phyloP scores from a whole-genome alignment of 1,140 invertebrate species.

The Drosophila navojoa region DNA sequence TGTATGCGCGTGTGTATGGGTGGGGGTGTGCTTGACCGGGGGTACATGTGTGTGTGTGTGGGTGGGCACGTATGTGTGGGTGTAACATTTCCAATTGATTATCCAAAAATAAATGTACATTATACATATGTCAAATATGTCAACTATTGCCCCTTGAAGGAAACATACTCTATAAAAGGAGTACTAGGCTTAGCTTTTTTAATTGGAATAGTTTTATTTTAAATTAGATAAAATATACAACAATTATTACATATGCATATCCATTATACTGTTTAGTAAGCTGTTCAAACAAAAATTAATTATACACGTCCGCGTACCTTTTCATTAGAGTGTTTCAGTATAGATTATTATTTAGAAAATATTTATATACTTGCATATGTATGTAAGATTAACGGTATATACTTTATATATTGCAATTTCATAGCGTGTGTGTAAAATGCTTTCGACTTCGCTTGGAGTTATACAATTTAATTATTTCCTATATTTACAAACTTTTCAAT shows the following conservation, averaged over 20 bases:
- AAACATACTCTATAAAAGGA: no score
- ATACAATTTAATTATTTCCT: conserved; percentile 12
- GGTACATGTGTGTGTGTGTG: neutral
- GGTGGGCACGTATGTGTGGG: neutral
- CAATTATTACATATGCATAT: conserved; percentile 52
- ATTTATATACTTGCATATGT: conserved; percentile 36
- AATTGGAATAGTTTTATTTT: conserved; percentile 58
- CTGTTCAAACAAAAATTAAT: conserved; percentile 44
- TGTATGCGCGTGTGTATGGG: neutral
- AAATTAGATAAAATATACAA: conserved; percentile 62
- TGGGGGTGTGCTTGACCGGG: neutral
- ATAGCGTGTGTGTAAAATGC: conserved; percentile 41
- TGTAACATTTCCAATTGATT: neutral
- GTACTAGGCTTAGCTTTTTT: conserved; percentile 1
- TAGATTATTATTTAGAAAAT: conserved; percentile 23
- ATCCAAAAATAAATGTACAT: neutral
- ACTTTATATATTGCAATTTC: conserved; percentile 42
- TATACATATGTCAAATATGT: neutral
- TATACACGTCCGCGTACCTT: conserved; percentile 28
- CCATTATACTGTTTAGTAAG: conserved; percentile 46
- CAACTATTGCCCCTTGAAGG: neutral
- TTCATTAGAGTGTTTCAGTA: conserved; percentile 28
- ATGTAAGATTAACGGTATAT: conserved; percentile 44
- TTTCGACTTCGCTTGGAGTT: conserved; percentile 13
- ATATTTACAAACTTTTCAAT: conserved; percentile 39